Base-by-base conservation (phyloP, 2,888 invertebrate species). In the Antheraea yamamai region DNA sequence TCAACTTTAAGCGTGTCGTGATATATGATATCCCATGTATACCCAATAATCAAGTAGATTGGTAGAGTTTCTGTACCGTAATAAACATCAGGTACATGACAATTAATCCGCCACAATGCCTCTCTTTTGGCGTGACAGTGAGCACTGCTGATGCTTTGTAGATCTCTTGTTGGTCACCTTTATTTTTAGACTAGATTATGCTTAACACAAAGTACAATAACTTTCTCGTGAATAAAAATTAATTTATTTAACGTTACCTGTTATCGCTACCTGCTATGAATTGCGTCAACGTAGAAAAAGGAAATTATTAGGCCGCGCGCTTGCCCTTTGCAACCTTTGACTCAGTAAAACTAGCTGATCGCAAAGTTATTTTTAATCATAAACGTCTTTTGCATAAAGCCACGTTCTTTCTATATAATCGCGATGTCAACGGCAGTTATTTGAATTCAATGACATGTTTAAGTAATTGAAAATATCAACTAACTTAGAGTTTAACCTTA, bases 281-380 rank as follows among this genome's bases (percentile, higher is more conserved):
- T 85, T 82, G 72, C 20, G 77, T 81, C 86, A 83, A 2, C 52
- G 20, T 26, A 76, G 78, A 80, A 83, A 89, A 86, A 91, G 92
- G 91, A 92, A 92, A 92, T 92, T 89, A 92, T 91, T 89, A 91
- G 91, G 87, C 86, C 84, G 76, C 85, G 84, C 79, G 85, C 79
- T 85, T 83, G 87, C 87, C 88, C 87, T 90, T 90, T 89, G 86
- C 88, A 87, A 87, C 87, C 85, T 88, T 87, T 86, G 82, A 77
- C 84, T 78, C 78, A 78, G 81, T 80, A 83, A 81, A 85, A 88
- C 90, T 88, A 89, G 87, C 83, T 86, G 87, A 89, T 89, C 85
- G 85, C 82, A 82, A 84, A 84, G 81, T 86, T 70, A 90, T 92
- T 92, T 92, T 91, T 89, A 92, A 92, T 92, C 90, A 91, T 90